These are phyloP conservation scores for Morpho achilles DNA, from an alignment of 2,888 invertebrate species.

Conservation along the genomic window DNA sequence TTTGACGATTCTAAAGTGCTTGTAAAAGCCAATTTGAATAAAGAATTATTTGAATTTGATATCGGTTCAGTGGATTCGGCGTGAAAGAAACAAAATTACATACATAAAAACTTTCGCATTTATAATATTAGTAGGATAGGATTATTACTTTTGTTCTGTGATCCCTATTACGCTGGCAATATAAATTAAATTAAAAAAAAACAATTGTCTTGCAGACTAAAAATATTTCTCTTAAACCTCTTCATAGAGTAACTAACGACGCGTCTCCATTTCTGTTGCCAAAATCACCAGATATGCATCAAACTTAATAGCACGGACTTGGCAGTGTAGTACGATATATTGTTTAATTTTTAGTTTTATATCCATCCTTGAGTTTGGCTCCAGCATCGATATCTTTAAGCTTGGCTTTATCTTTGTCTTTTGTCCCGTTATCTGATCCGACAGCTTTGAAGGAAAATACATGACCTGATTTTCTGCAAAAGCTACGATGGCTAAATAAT, in stretches of 20 bases:
- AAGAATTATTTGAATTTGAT: too few species aligned
- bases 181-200: background rate
- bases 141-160: too few species aligned
- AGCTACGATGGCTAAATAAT: too few species aligned
- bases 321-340: constrained; percentile 41
- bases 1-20: too few species aligned
- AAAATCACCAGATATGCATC: constrained; percentile 47
- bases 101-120: too few species aligned
- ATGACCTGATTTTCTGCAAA: too few species aligned
- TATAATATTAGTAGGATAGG: too few species aligned
- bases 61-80: too few species aligned
- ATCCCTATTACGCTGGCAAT: too few species aligned
- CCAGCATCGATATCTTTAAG: constrained; percentile 21
- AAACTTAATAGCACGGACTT: constrained; percentile 42
- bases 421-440: background rate
- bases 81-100: too few species aligned
- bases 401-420: constrained; percentile 3
- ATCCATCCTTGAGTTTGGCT: constrained; percentile 31
- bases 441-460: background rate
- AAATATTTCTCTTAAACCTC: constrained; percentile 4
- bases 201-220: constrained; percentile 11
- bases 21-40: too few species aligned
- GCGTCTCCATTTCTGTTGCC: constrained; percentile 26
- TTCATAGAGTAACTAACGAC: constrained; percentile 19
- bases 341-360: constrained; percentile 59